Evolutionary conservation across 2,888 invertebrate genomes (phyloP).

Genomic region (Apamea crenata): DNA sequence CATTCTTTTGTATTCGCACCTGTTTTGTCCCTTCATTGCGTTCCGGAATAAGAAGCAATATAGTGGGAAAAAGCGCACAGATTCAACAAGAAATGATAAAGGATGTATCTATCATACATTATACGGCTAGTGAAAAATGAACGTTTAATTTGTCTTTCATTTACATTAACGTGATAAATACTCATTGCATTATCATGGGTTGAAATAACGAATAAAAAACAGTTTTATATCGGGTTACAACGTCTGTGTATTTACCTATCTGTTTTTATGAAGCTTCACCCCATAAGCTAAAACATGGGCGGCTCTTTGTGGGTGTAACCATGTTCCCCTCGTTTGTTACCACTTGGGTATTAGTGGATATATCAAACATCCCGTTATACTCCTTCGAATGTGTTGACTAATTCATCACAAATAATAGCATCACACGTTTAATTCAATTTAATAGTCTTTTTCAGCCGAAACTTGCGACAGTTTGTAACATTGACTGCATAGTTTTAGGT

Average conservation of each 20-base stretch:
- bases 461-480: background rate
- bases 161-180: background rate
- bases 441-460: background rate
- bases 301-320: conserved; percentile 29
- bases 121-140: background rate
- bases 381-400: background rate
- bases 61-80: background rate
- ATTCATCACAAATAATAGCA: too few relatives aligned
- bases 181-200: background rate
- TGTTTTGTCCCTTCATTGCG: background rate
- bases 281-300: conserved; percentile 28
- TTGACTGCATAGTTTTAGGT: background rate
- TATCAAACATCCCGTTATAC: background rate
- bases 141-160: background rate
- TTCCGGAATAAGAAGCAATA: background rate
- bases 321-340: conserved; percentile 30
- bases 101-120: background rate
- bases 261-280: conserved; percentile 1
- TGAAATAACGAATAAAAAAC: background rate
- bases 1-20: background rate
- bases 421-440: conserved; percentile 7
- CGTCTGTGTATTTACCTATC: background rate
- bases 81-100: background rate
- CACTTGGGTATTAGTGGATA: conserved; percentile 11
- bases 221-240: background rate